phyloP scores from a whole-genome alignment of 1,140 invertebrate species.

The Pseudachorutes palmiensis region DNA sequence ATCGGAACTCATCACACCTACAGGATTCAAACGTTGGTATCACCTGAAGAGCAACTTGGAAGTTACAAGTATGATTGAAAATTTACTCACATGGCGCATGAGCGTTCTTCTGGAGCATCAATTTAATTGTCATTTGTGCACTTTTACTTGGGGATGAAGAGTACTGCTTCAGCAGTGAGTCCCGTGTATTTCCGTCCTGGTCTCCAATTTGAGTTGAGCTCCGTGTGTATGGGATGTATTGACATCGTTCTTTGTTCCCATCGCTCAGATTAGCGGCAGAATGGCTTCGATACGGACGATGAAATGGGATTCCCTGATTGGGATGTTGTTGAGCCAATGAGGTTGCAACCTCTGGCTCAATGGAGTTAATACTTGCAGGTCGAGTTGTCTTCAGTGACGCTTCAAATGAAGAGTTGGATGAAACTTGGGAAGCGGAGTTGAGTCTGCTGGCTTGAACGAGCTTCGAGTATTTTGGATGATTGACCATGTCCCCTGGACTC shows the following conservation, averaged over 20 bases:
- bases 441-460: constrained; percentile 6
- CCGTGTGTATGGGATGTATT: constrained; percentile 7
- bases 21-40: constrained; percentile 1
- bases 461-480: constrained; percentile 35
- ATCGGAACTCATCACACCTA: constrained; percentile 33
- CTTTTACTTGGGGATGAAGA: constrained; percentile 30
- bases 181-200: neutral
- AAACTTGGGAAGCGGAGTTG: neutral
- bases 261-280: constrained; percentile 32
- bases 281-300: constrained; percentile 9
- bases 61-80: neutral
- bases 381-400: neutral
- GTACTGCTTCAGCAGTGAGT: constrained; percentile 6
- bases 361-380: neutral
- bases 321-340: too few relatives aligned
- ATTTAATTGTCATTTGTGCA: constrained; percentile 30
- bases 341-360: neutral
- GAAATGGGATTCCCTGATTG: neutral
- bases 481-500: constrained; percentile 30
- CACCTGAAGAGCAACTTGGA: neutral
- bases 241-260: constrained; percentile 17
- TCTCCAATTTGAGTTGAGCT: neutral
- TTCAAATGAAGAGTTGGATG: neutral
- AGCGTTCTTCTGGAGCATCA: constrained; percentile 32
- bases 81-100: constrained; percentile 30